phyloP scores from a whole-genome alignment of 2,113 vertebrate genomes.

The Pycnonotus jocosus region DNA sequence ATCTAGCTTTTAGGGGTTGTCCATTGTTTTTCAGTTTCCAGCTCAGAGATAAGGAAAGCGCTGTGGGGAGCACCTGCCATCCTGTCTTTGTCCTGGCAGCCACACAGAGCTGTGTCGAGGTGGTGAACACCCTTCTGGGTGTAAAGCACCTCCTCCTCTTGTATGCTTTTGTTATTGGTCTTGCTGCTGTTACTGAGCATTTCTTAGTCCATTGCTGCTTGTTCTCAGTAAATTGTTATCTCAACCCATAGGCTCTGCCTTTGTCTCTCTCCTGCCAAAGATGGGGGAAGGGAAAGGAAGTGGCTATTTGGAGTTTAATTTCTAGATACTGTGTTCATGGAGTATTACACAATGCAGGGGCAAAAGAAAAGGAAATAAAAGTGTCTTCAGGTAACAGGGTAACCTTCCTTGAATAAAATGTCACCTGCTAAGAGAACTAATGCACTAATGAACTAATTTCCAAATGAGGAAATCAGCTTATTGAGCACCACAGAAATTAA shows the following conservation, averaged over 20 bases:
- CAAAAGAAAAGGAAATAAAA: neutral
- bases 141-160: neutral
- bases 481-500: neutral
- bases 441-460: too few relatives aligned
- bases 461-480: neutral
- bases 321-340: neutral
- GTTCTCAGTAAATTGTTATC: neutral
- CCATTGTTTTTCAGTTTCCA: neutral
- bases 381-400: neutral
- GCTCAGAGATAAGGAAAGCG: neutral
- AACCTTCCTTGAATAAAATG: neutral
- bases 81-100: neutral
- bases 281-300: neutral
- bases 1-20: neutral
- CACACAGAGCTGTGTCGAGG: accelerated
- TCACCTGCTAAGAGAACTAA: neutral
- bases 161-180: neutral
- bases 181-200: neutral
- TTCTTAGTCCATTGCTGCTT: neutral
- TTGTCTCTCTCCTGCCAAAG: neutral
- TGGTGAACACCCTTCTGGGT: neutral
- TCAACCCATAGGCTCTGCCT: neutral
- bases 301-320: neutral
- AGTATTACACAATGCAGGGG: neutral
- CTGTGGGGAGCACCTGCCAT: neutral